Conservation (phyloP, 2,113 vertebrate genomes). For the Tachysurus vachellii region DNA sequence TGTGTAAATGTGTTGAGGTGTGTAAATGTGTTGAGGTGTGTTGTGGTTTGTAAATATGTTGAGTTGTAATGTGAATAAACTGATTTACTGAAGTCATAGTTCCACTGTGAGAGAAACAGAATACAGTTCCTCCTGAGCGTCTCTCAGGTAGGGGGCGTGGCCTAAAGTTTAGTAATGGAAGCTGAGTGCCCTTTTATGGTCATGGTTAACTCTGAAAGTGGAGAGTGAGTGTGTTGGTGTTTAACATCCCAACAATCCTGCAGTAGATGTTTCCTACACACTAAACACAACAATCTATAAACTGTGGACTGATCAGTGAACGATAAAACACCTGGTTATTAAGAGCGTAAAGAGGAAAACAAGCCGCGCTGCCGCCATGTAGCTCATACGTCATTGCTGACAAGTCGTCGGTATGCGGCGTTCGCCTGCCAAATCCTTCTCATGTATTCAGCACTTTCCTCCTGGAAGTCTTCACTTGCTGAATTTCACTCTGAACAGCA, state of each 20-base stretch:
- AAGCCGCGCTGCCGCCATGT: not conserved
- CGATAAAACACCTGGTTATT: not conserved
- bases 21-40: too few relatives aligned
- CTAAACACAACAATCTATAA: not conserved
- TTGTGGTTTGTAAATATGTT: too few relatives aligned
- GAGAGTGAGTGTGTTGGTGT: not conserved
- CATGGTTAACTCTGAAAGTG: not conserved
- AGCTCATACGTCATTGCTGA: not conserved
- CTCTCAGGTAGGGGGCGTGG: too few relatives aligned
- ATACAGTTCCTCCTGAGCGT: too few relatives aligned
- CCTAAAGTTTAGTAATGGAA: not conserved
- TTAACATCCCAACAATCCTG: not conserved
- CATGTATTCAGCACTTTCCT: not conserved
- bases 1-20: too few relatives aligned
- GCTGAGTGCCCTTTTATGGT: not conserved
- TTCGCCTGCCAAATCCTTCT: not conserved
- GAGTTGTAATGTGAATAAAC: too few relatives aligned
- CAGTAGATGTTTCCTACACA: not conserved
- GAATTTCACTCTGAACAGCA: not conserved
- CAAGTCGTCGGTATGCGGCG: not conserved
- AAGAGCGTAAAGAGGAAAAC: not conserved
- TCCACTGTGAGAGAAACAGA: too few relatives aligned
- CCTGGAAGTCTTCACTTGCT: not conserved
- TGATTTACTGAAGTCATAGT: too few relatives aligned
- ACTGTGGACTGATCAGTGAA: not conserved